Evolutionary conservation across 2,113 vertebrate species (phyloP).

Genomic region (Plectropomus leopardus): DNA sequence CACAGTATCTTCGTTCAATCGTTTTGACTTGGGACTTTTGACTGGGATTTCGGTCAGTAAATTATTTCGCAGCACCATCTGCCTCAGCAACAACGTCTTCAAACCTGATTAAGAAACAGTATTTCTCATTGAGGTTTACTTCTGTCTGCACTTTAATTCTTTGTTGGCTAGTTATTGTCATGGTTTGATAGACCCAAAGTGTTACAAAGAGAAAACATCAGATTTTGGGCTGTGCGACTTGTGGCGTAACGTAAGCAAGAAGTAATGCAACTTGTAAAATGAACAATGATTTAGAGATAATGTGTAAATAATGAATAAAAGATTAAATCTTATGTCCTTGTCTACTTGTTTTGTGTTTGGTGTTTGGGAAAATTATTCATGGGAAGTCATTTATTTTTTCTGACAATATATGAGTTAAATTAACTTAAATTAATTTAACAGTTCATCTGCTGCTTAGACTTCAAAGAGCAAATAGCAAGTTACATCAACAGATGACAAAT

Average conservation of each 20-base stretch:
- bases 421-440: too few relatives aligned
- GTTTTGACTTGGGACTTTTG: not conserved
- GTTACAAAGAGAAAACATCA: not conserved
- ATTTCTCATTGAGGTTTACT: conserved; percentile 29
- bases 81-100: not conserved
- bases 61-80: not conserved
- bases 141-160: conserved; percentile 69
- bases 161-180: not conserved
- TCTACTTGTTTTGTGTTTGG: not conserved
- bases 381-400: not conserved
- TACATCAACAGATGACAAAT: not conserved
- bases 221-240: not conserved
- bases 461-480: too few relatives aligned
- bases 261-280: conserved; percentile 24
- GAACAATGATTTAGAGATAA: conserved; percentile 23
- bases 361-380: not conserved
- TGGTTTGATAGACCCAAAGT: not conserved
- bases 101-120: not conserved
- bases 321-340: not conserved
- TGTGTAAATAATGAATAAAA: conserved; percentile 49
- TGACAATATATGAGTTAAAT: not conserved
- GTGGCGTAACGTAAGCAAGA: not conserved
- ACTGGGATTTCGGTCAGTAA: not conserved
- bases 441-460: too few relatives aligned
- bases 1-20: not conserved